Base-by-base conservation (phyloP, 2,888 invertebrate species). In the Mactromeris polynyma region DNA sequence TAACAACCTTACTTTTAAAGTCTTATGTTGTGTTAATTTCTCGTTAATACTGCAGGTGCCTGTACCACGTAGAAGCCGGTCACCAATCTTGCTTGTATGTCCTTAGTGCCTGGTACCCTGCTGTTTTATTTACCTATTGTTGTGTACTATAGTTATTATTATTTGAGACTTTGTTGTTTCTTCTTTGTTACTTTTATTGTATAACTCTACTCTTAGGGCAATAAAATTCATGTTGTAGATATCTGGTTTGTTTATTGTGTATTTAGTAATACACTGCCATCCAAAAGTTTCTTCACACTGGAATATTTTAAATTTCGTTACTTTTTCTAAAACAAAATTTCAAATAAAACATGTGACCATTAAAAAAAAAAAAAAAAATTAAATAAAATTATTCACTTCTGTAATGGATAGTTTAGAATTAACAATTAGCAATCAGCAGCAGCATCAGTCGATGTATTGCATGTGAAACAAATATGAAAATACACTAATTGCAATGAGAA, bases 21-120 rank as follows among this genome's bases (percentile, higher is more conserved):
- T 58, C 17, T 69, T 31, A 36, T 33, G 73, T 73, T 33, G n/a
- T 73, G 11, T 73, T 26, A 58, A 19, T 58, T 58, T 7, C n/a
- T 46, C 14, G 46, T 46, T 46, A 33, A 73, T 36, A 19, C 33
- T 33, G 26, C 36, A 36, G 73, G 73, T 73, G 73, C 73, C 73
- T 73, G 73, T 73, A 73, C 19, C 17, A 14, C 11, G 4, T 36
- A 26, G 33, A 73, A 73, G 73, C 73, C 73, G 73, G 73, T 26
- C 73, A 73, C 73, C 73, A 73, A 33, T 73, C 36, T 33, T 36
- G 73, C 73, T 73, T 73, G 73, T 73, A 33, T 36, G 33, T 73
- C 73, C 73, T 36, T 73, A 73, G 73, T 73, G 73, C 73, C 73
- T 73, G 73, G 73, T 73, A 36, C 73, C 73, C 31, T 73, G 73